A percentile compares a stretch with the other conserved stretches of the same genome.
Evolutionary conservation across 92 coral and sea anemone genomes (phyloP).

Genomic region (Phymanthus crucifer): DNA sequence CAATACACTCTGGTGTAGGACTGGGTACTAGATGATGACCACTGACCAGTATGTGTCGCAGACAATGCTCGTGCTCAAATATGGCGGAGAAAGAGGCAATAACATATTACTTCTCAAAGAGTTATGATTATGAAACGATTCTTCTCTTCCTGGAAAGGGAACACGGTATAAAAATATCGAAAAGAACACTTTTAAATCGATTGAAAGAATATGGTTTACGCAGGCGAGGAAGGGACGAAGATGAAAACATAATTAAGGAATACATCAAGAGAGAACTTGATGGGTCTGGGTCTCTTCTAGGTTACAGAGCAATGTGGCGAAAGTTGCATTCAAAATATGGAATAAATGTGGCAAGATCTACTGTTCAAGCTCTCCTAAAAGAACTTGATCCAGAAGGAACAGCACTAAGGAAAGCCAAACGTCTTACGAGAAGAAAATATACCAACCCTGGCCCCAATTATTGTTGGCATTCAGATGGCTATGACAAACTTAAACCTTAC

Average conservation of each 20-base stretch:
- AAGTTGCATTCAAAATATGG: conserved; percentile 47
- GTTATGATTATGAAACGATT: conserved; percentile 33
- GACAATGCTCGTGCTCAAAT: no score
- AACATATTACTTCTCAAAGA: conserved; percentile 14
- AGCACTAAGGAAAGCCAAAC: conserved; percentile 28
- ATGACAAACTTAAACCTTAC: conserved; percentile 46
- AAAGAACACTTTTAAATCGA: conserved; percentile 22
- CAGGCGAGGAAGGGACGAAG: conserved; percentile 23
- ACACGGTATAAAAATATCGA: conserved; percentile 35
- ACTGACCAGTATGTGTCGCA: no score
- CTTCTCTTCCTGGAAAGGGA: conserved; percentile 34
- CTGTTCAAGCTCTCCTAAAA: conserved; percentile 22
- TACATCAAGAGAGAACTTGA: conserved; percentile 37
- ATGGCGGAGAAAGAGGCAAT: no score
- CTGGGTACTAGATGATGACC: background rate
- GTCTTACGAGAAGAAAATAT: conserved; percentile 44
- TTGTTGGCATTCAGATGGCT: conserved; percentile 50
- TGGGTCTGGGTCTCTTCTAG: conserved; percentile 47
- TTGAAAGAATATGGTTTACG: background rate
- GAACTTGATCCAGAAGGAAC: conserved; percentile 51
- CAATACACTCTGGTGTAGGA: conserved; percentile 13
- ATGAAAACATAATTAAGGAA: conserved; percentile 42
- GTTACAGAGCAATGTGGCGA: conserved; percentile 54
- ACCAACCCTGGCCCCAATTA: conserved; percentile 45
- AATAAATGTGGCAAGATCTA: conserved; percentile 38